These are phyloP conservation scores for Ophiodon elongatus DNA, from an alignment of 2,113 vertebrate genomes.

Conservation along the genomic window DNA sequence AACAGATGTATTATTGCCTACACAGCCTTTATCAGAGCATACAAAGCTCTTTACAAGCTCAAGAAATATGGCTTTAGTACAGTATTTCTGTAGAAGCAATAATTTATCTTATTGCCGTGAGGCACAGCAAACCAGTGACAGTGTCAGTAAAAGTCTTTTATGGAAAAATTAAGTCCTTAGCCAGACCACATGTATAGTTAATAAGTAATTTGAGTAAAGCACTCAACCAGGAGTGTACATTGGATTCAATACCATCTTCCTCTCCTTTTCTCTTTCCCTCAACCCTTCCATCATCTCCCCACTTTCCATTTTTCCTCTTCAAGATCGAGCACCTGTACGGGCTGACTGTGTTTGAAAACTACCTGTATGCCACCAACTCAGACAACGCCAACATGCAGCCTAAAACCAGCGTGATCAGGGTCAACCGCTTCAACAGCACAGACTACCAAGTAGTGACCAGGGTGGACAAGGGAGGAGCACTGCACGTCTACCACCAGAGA, in stretches of 20 bases:
- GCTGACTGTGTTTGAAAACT: constrained; percentile 97
- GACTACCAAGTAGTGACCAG: constrained; percentile 97
- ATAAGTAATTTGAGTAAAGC: not conserved
- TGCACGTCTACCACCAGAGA: constrained; percentile 97
- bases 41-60: not conserved
- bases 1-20: not conserved
- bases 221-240: not conserved
- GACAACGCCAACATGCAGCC: constrained; percentile 97
- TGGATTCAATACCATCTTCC: not conserved
- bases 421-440: constrained; percentile 97
- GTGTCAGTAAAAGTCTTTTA: not conserved
- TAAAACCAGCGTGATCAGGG: constrained; percentile 95
- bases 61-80: not conserved
- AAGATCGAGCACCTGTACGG: constrained; percentile 95
- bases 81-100: not conserved
- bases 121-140: not conserved
- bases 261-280: not conserved
- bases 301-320: not conserved
- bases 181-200: not conserved
- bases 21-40: not conserved
- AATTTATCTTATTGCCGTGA: not conserved
- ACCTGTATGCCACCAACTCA: constrained; percentile 97
- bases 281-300: not conserved
- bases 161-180: not conserved
- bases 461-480: constrained; percentile 95